Evolutionary conservation across 2,888 invertebrate genomes (phyloP).

Genomic region (Galerucella calmariensis): DNA sequence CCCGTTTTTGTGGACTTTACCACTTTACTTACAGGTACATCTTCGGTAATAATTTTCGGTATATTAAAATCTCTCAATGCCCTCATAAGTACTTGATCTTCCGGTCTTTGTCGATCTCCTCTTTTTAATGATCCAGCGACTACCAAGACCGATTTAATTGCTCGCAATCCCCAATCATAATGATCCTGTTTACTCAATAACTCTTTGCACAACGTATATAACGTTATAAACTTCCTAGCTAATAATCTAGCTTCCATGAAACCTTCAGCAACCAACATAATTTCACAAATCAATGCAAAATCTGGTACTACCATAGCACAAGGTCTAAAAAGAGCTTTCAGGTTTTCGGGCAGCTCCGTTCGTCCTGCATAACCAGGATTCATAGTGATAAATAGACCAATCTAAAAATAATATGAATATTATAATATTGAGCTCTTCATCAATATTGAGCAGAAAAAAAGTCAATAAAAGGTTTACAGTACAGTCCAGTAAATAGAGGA

Average conservation of each 20-base stretch:
- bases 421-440: neutral
- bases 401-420: constrained; percentile 48
- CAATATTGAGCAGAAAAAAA: neutral
- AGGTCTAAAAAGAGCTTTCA: constrained; percentile 80
- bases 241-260: constrained; percentile 85
- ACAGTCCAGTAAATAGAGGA: too few species aligned
- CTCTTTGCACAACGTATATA: constrained; percentile 90
- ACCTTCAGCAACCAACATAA: constrained; percentile 94
- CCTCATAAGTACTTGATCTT: constrained; percentile 94
- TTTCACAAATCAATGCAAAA: constrained; percentile 95
- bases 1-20: too few species aligned
- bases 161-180: constrained; percentile 96
- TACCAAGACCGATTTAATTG: constrained; percentile 94
- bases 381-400: constrained; percentile 96
- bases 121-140: constrained; percentile 92
- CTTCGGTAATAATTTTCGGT: constrained; percentile 94
- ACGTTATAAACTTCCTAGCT: constrained; percentile 93
- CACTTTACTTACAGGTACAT: constrained; percentile 71
- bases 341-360: constrained; percentile 88
- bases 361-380: constrained; percentile 96
- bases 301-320: constrained; percentile 99
- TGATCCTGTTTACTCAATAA: constrained; percentile 94
- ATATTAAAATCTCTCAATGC: constrained; percentile 94
- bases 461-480: too few species aligned
- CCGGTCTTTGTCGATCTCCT: constrained; percentile 79